Evolutionary conservation across 2,888 invertebrate genomes (phyloP), one percentile per base, ranked within the genome.

Genomic region (Leptinotarsa rubiginosa): DNA sequence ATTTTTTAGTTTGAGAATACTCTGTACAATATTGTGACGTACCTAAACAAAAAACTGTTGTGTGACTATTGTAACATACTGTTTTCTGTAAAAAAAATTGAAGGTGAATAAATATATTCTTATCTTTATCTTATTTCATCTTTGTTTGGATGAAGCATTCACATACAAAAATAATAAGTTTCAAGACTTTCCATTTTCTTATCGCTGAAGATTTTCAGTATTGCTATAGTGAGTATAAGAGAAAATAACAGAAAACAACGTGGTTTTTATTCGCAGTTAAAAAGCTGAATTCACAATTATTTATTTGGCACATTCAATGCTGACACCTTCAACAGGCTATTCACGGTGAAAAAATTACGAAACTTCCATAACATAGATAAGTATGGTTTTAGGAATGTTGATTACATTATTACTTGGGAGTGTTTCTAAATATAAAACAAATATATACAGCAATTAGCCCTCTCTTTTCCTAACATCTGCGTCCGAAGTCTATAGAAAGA

Each of bases 321-420:
- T 10, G 20, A 31, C 16, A 62, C 62, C 41, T 62, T 62, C 59
- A 15, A 59, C 20, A 56, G 3, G 13, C 13, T 20, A 59, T 20
- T 59, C 59, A 41, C 10, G 4, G 62, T 25, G 5, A 62, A 62
- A 62, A 62, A 62, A 62, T 62, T 62, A 41, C n/a, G 62, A 62
- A 62, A 62, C 41, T 31, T 41, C 62, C 62, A 62, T 41, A 62
- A 62, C 31, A 62, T 62, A 25, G 16, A 31, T 62, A 62, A 62
- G 62, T 62, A 62, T 54, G 3, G 15, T n/a, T 41, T 25, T 5
- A 69, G 47, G 69, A 69, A 69, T 69, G 69, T 69, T 69, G 47
- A 56, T 69, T 59, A 47, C 69, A 49, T 69, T 47, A 69, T 69
- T 47, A 56, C 56, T n/a, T 69, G 31, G 69, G 69, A 69, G 69